These are phyloP conservation scores for Prochilodus magdalenae DNA, from an alignment of 2,113 vertebrate genomes.

Conservation along the genomic window DNA sequence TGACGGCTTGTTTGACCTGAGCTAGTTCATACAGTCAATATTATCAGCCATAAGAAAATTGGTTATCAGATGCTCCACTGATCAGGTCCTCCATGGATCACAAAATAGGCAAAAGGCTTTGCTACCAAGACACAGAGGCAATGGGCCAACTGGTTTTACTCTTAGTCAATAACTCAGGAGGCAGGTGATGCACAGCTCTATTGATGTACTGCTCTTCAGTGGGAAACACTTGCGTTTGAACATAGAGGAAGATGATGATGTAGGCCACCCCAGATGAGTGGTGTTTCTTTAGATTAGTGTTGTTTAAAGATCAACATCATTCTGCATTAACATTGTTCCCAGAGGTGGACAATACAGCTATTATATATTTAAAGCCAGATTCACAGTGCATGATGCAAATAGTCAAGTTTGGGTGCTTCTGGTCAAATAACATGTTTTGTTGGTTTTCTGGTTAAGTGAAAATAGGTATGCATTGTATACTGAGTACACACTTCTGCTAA, in stretches of 20 bases:
- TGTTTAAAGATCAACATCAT: neutral
- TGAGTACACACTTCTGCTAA: too few relatives aligned
- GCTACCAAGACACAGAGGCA: slow-evolving; percentile 61
- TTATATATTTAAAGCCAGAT: neutral
- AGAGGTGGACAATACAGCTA: neutral
- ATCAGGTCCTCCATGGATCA: slow-evolving; percentile 74
- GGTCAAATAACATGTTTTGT: too few relatives aligned
- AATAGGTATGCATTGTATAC: too few relatives aligned
- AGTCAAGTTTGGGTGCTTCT: too few relatives aligned
- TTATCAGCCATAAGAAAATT: slow-evolving; percentile 63
- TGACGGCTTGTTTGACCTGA: neutral
- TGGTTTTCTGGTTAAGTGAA: too few relatives aligned
- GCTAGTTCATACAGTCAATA: slow-evolving; percentile 21
- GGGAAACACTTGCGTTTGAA: slow-evolving; percentile 14
- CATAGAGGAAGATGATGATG: neutral
- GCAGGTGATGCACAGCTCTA: slow-evolving; percentile 48
- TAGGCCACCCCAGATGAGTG: neutral
- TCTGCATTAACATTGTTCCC: neutral
- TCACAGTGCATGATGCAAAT: too few relatives aligned
- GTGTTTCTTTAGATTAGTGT: neutral
- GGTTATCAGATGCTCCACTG: slow-evolving; percentile 65
- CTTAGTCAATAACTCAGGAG: slow-evolving; percentile 60
- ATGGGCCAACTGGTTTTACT: slow-evolving; percentile 54
- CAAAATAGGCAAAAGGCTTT: slow-evolving; percentile 72
- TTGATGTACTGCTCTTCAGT: slow-evolving; percentile 54